A percentile compares a stretch with the other conserved stretches of the same genome.
These are phyloP conservation scores for Pseudochromis fuscus DNA, from an alignment of 2,797 vertebrate species.

Conservation along the genomic window DNA sequence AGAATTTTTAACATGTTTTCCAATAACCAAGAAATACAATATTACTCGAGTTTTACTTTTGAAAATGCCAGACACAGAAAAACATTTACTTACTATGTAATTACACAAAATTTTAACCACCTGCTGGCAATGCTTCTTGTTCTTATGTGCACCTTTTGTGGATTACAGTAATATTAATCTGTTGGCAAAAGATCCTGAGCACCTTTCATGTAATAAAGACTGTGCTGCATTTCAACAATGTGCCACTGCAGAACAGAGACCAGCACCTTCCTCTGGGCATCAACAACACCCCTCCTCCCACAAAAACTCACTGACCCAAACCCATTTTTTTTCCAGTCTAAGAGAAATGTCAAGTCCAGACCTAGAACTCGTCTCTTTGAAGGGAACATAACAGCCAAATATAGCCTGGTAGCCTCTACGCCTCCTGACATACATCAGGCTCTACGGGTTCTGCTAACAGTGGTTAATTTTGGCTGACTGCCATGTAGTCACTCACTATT, in stretches of 20 bases:
- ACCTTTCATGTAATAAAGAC: conserved; percentile 22
- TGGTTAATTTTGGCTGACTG: conserved; percentile 76
- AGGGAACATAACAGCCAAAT: conserved; percentile 80
- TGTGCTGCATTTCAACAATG: conserved; percentile 50
- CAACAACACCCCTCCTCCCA: conserved; percentile 67
- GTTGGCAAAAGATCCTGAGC: conserved; percentile 5
- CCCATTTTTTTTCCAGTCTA: conserved; percentile 75
- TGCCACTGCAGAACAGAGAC: conserved; percentile 56
- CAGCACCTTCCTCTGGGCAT: conserved; percentile 72
- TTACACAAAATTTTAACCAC: conserved; percentile 5
- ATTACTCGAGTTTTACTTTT: no score
- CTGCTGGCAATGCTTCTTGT: background rate
- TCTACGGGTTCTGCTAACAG: conserved; percentile 66
- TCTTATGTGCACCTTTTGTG: background rate
- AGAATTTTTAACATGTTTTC: background rate
- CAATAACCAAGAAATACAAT: background rate
- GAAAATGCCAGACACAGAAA: background rate
- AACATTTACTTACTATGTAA: background rate
- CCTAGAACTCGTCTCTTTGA: conserved; percentile 76
- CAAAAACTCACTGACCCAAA: conserved; percentile 80
- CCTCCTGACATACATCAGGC: conserved; percentile 76
- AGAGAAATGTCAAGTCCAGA: conserved; percentile 81
- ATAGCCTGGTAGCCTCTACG: conserved; percentile 70
- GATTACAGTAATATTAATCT: conserved; percentile 16
- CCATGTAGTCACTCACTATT: conserved; percentile 80